A percentile compares a stretch with the other conserved stretches of the same genome.
These are phyloP conservation scores for Sturmia bella DNA, from an alignment of 2,888 invertebrate species.

Conservation along the genomic window DNA sequence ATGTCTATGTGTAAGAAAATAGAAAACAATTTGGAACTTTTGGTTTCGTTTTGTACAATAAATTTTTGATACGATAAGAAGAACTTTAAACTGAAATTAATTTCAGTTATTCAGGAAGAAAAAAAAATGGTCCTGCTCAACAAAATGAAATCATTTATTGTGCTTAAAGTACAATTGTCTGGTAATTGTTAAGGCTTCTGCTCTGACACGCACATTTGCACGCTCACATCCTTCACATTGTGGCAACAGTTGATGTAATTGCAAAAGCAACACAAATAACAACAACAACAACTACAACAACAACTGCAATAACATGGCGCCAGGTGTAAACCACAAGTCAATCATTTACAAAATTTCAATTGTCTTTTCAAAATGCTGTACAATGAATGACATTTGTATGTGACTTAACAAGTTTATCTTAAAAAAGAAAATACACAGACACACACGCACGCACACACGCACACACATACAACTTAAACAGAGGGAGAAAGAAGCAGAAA, in stretches of 20 bases:
- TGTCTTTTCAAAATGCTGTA: conserved; percentile 54
- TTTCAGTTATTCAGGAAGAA: no score
- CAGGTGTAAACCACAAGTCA: conserved; percentile 69
- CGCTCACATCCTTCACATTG: conserved; percentile 39
- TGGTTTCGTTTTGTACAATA: no score
- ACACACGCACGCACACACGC: background rate
- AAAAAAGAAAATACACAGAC: background rate
- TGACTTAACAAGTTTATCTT: conserved; percentile 52
- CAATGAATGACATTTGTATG: conserved; percentile 58
- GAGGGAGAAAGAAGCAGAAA: no score
- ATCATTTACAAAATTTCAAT: conserved; percentile 65
- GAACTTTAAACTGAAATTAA: no score
- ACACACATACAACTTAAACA: no score
- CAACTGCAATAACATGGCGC: conserved; percentile 41
- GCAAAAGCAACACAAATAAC: conserved; percentile 10
- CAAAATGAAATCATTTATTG: background rate
- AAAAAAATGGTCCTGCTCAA: background rate
- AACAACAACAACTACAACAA: conserved; percentile 45
- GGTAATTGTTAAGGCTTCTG: conserved; percentile 15
- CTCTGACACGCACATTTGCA: conserved; percentile 14
- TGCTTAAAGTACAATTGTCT: conserved; percentile 14
- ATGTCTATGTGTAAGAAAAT: no score
- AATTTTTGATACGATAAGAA: no score
- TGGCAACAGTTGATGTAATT: conserved; percentile 50
- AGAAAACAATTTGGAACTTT: no score